Conservation (phyloP, 2,113 vertebrate genomes). For the Lamprologus speciosus region DNA sequence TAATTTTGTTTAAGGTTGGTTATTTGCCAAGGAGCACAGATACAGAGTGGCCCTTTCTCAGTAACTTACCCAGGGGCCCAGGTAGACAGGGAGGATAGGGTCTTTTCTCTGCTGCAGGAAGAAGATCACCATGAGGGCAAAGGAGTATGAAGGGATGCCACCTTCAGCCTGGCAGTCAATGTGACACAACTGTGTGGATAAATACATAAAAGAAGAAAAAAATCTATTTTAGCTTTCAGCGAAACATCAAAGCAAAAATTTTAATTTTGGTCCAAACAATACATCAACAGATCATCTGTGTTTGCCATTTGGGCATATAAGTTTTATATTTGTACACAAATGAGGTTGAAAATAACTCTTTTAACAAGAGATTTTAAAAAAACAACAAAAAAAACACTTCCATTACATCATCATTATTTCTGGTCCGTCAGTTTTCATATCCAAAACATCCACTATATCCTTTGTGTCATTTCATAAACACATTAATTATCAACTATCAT, state of each 20-base stretch:
- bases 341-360: not conserved
- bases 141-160: constrained; percentile 94
- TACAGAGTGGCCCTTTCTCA: not conserved
- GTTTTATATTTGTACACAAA: not conserved
- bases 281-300: not conserved
- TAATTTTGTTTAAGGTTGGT: not conserved
- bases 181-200: constrained; percentile 81
- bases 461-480: not conserved
- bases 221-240: not conserved
- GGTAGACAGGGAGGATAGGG: constrained; percentile 87
- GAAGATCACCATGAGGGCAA: constrained; percentile 98
- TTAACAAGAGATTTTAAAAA: not conserved
- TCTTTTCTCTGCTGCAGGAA: constrained; percentile 95
- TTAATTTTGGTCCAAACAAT: not conserved
- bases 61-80: constrained; percentile 85
- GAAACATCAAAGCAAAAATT: not conserved
- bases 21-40: not conserved
- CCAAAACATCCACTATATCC: not conserved
- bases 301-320: not conserved
- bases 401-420: not conserved
- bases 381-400: not conserved
- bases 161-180: constrained; percentile 96
- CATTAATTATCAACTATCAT: not conserved
- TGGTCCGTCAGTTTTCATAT: not conserved
- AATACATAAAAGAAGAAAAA: not conserved